These are phyloP conservation scores for Zeugodacus cucurbitae DNA, from an alignment of 1,140 invertebrate species.

Conservation along the genomic window DNA sequence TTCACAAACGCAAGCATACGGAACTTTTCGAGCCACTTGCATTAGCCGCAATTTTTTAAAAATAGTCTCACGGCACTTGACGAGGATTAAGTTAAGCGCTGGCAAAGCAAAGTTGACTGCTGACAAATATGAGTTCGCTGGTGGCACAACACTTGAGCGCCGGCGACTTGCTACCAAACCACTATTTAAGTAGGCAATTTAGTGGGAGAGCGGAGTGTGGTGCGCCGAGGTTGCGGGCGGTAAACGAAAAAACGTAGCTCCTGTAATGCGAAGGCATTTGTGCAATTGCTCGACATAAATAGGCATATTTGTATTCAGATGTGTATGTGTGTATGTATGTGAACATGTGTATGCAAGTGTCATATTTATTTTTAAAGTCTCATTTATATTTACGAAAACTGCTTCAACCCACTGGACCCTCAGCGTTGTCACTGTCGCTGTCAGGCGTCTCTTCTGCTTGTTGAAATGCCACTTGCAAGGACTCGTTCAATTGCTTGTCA, in stretches of 20 bases:
- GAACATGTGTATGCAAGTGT: not conserved
- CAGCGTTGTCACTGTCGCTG: not conserved
- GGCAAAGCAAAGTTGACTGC: not conserved
- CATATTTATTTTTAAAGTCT: not conserved
- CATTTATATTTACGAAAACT: not conserved
- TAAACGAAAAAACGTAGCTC: not conserved
- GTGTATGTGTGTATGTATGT: not conserved
- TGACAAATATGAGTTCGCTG: not conserved
- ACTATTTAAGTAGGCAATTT: not conserved
- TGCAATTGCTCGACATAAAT: not conserved
- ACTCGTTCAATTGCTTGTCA: conserved; percentile 20
- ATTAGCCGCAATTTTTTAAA: conserved; percentile 33
- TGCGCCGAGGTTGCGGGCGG: not conserved
- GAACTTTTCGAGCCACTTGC: not conserved
- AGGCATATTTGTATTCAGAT: not conserved
- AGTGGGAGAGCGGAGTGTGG: not conserved
- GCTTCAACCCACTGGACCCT: not conserved
- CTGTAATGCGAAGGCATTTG: not conserved
- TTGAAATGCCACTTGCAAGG: not conserved
- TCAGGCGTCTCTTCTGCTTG: not conserved
- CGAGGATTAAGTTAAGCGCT: conserved; percentile 30
- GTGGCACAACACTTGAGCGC: not conserved
- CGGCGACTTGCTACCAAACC: not conserved
- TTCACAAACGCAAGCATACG: too few species aligned
- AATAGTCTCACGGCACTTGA: conserved; percentile 24